Evolutionary conservation across 2,888 invertebrate genomes (phyloP).

Genomic region (Celastrina argiolus): DNA sequence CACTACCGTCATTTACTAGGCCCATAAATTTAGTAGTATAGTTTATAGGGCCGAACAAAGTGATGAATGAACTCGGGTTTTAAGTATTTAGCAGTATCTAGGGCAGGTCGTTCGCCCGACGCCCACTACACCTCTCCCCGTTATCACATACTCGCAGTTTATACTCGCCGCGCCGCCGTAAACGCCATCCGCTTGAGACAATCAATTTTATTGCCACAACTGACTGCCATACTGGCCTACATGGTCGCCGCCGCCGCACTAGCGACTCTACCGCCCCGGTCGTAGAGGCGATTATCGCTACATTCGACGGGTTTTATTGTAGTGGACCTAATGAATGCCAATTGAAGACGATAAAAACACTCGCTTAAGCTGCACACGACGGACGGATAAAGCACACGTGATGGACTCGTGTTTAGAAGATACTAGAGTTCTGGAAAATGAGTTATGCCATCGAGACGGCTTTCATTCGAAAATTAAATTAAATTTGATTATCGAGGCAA

Average conservation of each 20-base stretch:
- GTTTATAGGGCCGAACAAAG: too few species aligned
- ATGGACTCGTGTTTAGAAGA: background rate
- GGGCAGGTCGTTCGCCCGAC: background rate
- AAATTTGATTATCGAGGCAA: too few species aligned
- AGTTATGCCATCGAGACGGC: too few species aligned
- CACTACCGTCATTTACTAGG: too few species aligned
- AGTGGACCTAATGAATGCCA: slow-evolving; percentile 25
- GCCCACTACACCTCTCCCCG: background rate
- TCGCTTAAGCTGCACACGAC: background rate
- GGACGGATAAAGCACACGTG: background rate
- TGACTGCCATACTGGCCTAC: background rate
- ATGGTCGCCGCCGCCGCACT: background rate
- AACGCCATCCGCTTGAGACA: slow-evolving; percentile 39
- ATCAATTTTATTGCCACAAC: slow-evolving; percentile 48
- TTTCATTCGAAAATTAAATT: background rate
- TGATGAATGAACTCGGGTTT: too few species aligned
- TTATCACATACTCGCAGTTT: background rate
- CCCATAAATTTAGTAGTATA: too few species aligned
- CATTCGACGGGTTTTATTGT: slow-evolving; percentile 18
- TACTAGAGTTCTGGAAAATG: background rate
- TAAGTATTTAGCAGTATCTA: background rate
- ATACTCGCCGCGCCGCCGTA: background rate
- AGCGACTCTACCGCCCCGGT: background rate
- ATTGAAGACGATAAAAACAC: slow-evolving; percentile 5
- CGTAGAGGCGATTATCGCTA: background rate